These are phyloP conservation scores for Caenorhabditis brenneri DNA, from an alignment of 1,140 invertebrate species.

Conservation along the genomic window DNA sequence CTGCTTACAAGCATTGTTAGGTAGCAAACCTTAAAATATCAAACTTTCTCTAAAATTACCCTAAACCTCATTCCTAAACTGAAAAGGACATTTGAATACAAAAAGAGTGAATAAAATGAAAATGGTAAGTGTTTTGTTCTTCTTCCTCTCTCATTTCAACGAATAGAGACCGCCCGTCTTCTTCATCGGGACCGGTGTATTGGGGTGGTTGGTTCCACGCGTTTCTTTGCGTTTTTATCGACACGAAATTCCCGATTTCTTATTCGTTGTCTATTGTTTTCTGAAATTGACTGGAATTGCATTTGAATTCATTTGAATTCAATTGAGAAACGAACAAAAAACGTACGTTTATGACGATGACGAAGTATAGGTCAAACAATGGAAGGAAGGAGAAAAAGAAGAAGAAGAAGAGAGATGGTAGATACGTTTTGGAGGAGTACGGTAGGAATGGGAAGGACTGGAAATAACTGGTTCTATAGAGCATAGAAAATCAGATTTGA, in stretches of 20 bases:
- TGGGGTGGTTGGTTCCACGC: constrained; percentile 6
- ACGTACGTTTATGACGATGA: neutral
- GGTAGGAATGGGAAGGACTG: neutral
- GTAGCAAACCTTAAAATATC: no score
- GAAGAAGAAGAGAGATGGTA: no score
- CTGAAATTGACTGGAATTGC: constrained; percentile 26
- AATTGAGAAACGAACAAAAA: neutral
- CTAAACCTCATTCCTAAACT: neutral
- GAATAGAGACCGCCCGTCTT: neutral
- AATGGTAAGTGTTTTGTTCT: neutral
- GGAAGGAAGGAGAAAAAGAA: no score
- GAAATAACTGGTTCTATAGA: no score
- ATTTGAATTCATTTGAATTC: no score
- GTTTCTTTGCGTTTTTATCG: neutral
- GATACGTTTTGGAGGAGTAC: neutral
- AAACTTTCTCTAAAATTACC: neutral
- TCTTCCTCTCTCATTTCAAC: no score
- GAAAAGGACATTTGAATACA: neutral
- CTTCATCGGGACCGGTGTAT: neutral
- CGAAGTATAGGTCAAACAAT: neutral
- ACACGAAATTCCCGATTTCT: neutral
- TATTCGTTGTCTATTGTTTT: constrained; percentile 22
- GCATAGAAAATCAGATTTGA: no score
- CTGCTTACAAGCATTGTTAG: no score
- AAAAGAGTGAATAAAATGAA: neutral